These are phyloP conservation scores for Proisotoma minuta DNA, from an alignment of 2,888 invertebrate species.

Conservation along the genomic window DNA sequence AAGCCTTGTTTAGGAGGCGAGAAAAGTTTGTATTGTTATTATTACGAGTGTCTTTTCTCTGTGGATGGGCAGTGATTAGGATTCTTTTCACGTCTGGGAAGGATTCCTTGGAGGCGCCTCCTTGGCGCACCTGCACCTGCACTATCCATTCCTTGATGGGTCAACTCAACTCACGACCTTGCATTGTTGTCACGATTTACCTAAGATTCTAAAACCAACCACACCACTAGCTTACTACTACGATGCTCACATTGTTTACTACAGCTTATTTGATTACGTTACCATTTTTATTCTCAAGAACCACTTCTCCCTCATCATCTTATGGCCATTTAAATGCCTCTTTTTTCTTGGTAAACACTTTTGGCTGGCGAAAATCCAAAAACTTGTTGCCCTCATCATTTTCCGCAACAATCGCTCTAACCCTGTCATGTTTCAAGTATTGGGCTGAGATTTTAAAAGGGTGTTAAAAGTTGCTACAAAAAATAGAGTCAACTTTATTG, in stretches of 20 bases:
- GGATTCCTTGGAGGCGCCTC: slow-evolving; percentile 34
- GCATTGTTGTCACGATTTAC: slow-evolving; percentile 34
- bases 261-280: too few relatives aligned
- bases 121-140: slow-evolving; percentile 31
- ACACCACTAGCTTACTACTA: background rate
- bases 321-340: background rate
- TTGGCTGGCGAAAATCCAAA: background rate
- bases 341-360: slow-evolving; percentile 2
- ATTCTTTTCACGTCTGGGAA: slow-evolving; percentile 31
- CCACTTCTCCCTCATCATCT: background rate
- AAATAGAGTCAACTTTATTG: background rate
- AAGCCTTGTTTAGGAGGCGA: background rate
- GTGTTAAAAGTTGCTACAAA: slow-evolving; percentile 2
- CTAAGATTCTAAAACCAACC: background rate
- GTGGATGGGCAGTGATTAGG: slow-evolving; percentile 13
- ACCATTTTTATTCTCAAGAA: background rate
- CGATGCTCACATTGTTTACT: background rate
- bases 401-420: background rate
- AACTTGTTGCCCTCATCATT: background rate
- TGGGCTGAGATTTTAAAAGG: background rate
- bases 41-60: background rate
- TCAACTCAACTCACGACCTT: slow-evolving; percentile 40
- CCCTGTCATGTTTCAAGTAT: background rate
- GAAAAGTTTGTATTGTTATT: slow-evolving; percentile 6
- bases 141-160: slow-evolving; percentile 35